These are phyloP conservation scores for Ptychobarbus kaznakovi DNA, from an alignment of 2,797 vertebrate species.

Conservation along the genomic window DNA sequence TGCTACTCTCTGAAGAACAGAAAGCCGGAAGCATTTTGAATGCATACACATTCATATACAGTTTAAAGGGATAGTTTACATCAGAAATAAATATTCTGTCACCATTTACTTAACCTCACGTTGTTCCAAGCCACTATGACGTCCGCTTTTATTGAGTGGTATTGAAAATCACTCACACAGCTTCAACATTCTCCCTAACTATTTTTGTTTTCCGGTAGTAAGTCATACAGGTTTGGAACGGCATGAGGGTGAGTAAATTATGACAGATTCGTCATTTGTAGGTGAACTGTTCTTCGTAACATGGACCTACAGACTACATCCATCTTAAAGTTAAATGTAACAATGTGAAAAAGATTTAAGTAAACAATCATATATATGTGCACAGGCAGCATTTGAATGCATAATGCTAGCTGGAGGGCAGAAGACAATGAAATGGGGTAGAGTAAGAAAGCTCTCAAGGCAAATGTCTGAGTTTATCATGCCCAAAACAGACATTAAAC, in stretches of 20 bases:
- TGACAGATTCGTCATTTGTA: not conserved
- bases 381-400: constrained; percentile 10
- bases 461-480: not conserved
- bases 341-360: not conserved
- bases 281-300: not conserved
- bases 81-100: not conserved
- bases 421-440: not conserved
- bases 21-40: constrained; percentile 1
- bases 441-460: not conserved
- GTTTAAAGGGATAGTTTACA: not conserved
- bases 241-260: not conserved
- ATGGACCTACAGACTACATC: not conserved
- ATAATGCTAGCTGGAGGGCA: constrained; percentile 12
- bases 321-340: not conserved
- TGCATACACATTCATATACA: not conserved
- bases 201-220: not conserved
- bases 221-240: not conserved
- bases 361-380: not conserved
- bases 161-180: not conserved
- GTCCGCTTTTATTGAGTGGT: not conserved
- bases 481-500: constrained; percentile 1
- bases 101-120: not conserved
- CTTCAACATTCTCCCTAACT: not conserved
- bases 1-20: not conserved
- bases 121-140: not conserved